Percentiles rank a stretch among this genome's conserved stretches.
Conservation (phyloP, 1,140 invertebrate genomes). For the Rhyacophila brunnea region DNA sequence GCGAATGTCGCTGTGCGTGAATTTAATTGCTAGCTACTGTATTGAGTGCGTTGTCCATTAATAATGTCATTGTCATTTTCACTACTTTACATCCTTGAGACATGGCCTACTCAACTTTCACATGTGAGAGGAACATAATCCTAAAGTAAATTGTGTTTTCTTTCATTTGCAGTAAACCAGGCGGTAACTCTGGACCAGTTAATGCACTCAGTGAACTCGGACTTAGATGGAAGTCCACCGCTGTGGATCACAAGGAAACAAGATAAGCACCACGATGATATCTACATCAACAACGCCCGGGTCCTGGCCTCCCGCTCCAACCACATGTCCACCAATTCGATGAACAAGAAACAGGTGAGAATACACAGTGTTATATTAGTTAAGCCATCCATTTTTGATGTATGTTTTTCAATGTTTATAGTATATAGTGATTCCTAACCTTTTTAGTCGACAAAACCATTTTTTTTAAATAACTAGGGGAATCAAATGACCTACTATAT, state of each 20-base stretch:
- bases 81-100: background rate
- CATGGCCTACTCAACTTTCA: background rate
- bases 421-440: too few relatives aligned
- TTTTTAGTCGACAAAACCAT: too few relatives aligned
- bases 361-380: too few relatives aligned
- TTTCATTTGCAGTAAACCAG: slow-evolving; percentile 69
- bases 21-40: too few relatives aligned
- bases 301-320: slow-evolving; percentile 69
- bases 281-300: slow-evolving; percentile 80
- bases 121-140: background rate
- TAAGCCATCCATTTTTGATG: too few relatives aligned
- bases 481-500: too few relatives aligned
- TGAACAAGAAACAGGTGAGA: slow-evolving; percentile 67
- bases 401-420: too few relatives aligned
- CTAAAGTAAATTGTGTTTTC: slow-evolving; percentile 27
- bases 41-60: too few relatives aligned
- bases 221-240: slow-evolving; percentile 76
- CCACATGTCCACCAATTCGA: slow-evolving; percentile 58
- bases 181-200: slow-evolving; percentile 68
- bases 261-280: slow-evolving; percentile 61
- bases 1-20: too few relatives aligned
- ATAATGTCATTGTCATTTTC: background rate
- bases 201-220: slow-evolving; percentile 64
- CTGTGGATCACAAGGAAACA: slow-evolving; percentile 71
- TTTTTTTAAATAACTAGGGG: too few relatives aligned